Evolutionary conservation across 2,888 invertebrate species (phyloP).

Genomic region (Drymonia ruficornis): DNA sequence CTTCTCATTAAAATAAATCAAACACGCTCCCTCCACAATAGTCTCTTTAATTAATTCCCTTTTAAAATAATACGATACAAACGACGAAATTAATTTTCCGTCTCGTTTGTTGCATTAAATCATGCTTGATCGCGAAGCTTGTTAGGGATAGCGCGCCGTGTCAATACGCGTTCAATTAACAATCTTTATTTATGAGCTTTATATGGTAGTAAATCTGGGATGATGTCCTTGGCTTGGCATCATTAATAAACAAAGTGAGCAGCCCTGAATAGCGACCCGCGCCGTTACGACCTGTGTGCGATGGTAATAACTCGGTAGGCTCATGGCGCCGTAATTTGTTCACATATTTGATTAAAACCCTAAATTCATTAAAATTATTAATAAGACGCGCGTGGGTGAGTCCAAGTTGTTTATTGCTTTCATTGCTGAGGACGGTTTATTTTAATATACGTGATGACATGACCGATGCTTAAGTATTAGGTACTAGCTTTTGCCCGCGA

Average conservation of each 20-base stretch:
- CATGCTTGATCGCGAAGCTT: slow-evolving; percentile 38
- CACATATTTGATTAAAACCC: slow-evolving; percentile 44
- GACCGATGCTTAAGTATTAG: too few relatives aligned
- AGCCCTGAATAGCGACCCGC: slow-evolving; percentile 28
- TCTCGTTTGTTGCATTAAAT: slow-evolving; percentile 34
- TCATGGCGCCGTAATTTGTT: slow-evolving; percentile 37
- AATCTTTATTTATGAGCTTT: slow-evolving; percentile 64
- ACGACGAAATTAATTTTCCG: slow-evolving; percentile 30
- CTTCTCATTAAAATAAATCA: slow-evolving; percentile 13
- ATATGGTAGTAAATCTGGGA: slow-evolving; percentile 67
- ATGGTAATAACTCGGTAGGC: slow-evolving; percentile 33
- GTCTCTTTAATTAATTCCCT: slow-evolving; percentile 5
- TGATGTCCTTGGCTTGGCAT: slow-evolving; percentile 50
- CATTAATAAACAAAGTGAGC: slow-evolving; percentile 55
- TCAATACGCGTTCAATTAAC: slow-evolving; percentile 53
- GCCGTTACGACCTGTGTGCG: slow-evolving; percentile 28
- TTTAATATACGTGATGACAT: too few relatives aligned
- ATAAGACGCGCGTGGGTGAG: slow-evolving; percentile 20
- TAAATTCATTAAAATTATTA: slow-evolving; percentile 34
- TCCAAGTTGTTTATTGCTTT: neutral
- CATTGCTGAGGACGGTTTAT: too few relatives aligned
- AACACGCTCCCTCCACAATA: slow-evolving; percentile 19
- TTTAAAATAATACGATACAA: slow-evolving; percentile 30
- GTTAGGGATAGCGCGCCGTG: slow-evolving; percentile 37
- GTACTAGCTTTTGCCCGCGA: too few relatives aligned